Conservation (phyloP, 2,113 vertebrate genomes). For the Synodontis membranacea region DNA sequence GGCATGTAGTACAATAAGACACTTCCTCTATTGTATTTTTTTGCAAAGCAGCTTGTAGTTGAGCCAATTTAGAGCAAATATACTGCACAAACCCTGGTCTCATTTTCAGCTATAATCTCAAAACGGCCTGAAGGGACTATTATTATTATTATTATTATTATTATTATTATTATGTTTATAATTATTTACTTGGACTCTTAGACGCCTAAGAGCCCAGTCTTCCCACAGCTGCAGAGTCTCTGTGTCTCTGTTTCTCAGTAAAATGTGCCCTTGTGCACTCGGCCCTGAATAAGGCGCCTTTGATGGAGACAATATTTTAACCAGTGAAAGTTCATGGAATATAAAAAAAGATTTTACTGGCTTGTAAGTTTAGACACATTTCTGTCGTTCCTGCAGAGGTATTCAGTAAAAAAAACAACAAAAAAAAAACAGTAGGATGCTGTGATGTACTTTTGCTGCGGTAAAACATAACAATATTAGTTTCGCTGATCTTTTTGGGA, state of each 20-base stretch:
- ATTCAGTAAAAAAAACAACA: too few species aligned
- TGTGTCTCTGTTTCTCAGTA: slow-evolving; percentile 16
- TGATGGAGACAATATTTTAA: slow-evolving; percentile 26
- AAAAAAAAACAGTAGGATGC: slow-evolving; percentile 33
- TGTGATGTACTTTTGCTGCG: slow-evolving; percentile 13
- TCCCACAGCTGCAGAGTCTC: slow-evolving; percentile 32
- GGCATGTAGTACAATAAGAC: neutral
- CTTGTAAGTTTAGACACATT: slow-evolving; percentile 29
- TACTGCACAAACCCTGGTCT: neutral
- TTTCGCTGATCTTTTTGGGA: slow-evolving; percentile 11
- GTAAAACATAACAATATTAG: slow-evolving; percentile 23
- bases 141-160: neutral
- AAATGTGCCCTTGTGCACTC: slow-evolving; percentile 33
- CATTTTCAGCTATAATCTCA: neutral
- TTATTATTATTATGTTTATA: neutral
- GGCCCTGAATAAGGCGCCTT: slow-evolving; percentile 3
- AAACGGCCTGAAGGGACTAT: neutral
- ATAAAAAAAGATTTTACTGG: slow-evolving; percentile 13
- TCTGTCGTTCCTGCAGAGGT: slow-evolving; percentile 12
- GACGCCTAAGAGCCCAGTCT: neutral
- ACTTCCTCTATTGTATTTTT: neutral
- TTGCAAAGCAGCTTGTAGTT: neutral
- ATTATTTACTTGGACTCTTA: neutral
- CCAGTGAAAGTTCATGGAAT: slow-evolving; percentile 22
- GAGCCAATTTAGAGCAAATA: neutral